phyloP scores from a whole-genome alignment of 2,888 invertebrate species.

The Eledone cirrhosa region DNA sequence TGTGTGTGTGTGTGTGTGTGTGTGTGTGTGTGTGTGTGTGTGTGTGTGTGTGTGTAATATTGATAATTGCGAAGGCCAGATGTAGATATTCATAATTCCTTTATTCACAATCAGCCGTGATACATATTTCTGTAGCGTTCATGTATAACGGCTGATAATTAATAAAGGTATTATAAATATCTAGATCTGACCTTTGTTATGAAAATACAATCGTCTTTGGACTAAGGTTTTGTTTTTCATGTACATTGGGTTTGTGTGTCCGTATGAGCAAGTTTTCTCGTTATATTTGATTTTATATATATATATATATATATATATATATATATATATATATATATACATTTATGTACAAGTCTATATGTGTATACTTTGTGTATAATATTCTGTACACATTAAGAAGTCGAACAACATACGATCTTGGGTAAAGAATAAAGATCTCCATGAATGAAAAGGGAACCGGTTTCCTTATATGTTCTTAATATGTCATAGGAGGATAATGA shows the following conservation, averaged over 20 bases:
- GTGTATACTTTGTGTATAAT: neutral
- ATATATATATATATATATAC: neutral
- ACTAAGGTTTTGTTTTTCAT: neutral
- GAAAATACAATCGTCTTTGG: neutral
- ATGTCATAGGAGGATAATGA: no score
- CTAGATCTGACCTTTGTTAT: no score
- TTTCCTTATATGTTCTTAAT: neutral
- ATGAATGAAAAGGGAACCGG: neutral
- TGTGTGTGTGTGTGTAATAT: neutral
- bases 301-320: neutral
- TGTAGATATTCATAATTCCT: no score
- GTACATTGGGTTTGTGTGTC: neutral
- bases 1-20: neutral
- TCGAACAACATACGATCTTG: neutral
- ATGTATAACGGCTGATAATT: no score
- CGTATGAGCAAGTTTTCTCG: neutral
- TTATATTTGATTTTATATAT: neutral
- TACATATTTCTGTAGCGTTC: no score
- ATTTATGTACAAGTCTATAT: neutral
- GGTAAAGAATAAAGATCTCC: slow-evolving; percentile 6
- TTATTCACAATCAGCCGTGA: no score
- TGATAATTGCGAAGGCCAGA: no score
- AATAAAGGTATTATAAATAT: no score
- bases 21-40: neutral
- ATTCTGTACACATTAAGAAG: no score